A percentile compares a stretch with the other conserved stretches of the same genome.
These are phyloP conservation scores for Cephonodes hylas DNA, from an alignment of 2,888 invertebrate genomes.

Conservation along the genomic window DNA sequence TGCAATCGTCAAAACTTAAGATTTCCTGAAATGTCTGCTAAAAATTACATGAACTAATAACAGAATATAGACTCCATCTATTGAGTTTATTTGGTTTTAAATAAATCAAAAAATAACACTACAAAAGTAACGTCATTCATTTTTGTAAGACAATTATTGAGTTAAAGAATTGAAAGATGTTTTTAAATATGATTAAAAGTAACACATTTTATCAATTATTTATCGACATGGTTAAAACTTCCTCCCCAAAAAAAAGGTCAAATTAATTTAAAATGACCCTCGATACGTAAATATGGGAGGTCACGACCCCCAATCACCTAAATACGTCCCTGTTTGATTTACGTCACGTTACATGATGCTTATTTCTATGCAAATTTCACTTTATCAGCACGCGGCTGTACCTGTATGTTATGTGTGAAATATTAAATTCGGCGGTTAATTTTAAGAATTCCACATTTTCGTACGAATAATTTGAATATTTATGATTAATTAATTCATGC, in stretches of 20 bases:
- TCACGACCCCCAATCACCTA: background rate
- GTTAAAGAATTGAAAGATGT: too few species aligned
- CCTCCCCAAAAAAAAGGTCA: background rate
- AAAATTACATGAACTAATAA: too few species aligned
- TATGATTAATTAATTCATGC: background rate
- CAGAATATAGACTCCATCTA: too few species aligned
- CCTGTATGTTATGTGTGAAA: slow-evolving; percentile 16
- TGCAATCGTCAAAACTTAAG: too few species aligned
- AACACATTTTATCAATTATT: too few species aligned
- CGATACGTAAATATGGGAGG: background rate
- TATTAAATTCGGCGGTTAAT: slow-evolving; percentile 14
- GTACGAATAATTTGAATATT: background rate
- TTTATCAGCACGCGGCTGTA: slow-evolving; percentile 20
- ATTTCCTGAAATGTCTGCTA: too few species aligned
- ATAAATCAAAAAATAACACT: too few species aligned
- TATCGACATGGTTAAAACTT: too few species aligned
- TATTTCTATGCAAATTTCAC: slow-evolving; percentile 30
- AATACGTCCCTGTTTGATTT: slow-evolving; percentile 4
- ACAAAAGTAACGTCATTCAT: too few species aligned
- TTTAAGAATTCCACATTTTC: slow-evolving; percentile 8
- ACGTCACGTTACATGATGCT: slow-evolving; percentile 23
- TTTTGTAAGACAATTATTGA: too few species aligned
- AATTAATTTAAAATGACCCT: background rate
- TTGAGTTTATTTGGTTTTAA: too few species aligned
- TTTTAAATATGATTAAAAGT: too few species aligned